A percentile compares a stretch with the other conserved stretches of the same genome.
These are phyloP conservation scores for Drosophila parvula DNA, from an alignment of 1,140 invertebrate genomes.

Conservation along the genomic window DNA sequence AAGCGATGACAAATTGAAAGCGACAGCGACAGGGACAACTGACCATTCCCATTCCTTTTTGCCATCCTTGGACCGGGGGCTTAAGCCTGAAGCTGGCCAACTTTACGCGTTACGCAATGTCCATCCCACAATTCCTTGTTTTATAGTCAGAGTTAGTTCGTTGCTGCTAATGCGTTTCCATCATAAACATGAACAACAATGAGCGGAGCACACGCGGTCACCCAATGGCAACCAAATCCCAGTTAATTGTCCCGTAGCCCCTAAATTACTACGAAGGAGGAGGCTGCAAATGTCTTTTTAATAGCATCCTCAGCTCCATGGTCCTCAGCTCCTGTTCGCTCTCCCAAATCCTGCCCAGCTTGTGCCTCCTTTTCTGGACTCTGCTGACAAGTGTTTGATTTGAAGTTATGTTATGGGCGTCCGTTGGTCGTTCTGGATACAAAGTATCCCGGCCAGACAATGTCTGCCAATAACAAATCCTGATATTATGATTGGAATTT, in stretches of 20 bases:
- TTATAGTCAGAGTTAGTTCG: not conserved
- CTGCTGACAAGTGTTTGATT: constrained; percentile 62
- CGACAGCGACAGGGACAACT: constrained; percentile 12
- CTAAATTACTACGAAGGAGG: constrained; percentile 9
- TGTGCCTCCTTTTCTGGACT: not conserved
- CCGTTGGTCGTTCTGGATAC: constrained; percentile 17
- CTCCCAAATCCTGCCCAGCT: too few species aligned
- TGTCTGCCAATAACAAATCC: constrained; percentile 22
- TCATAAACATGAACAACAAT: constrained; percentile 69
- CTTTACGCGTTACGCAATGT: constrained; percentile 24
- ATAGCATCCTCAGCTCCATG: constrained; percentile 44
- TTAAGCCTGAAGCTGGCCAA: constrained; percentile 30
- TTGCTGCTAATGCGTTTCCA: constrained; percentile 58
- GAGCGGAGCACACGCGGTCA: constrained; percentile 15
- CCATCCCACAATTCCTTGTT: constrained; percentile 31
- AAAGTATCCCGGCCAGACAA: constrained; percentile 6
- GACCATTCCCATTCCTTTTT: constrained; percentile 12
- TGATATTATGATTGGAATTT: constrained; percentile 43
- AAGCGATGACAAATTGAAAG: constrained; percentile 67
- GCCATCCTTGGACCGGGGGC: not conserved
- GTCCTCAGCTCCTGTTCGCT: not conserved
- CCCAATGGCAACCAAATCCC: constrained; percentile 39
- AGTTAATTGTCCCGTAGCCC: constrained; percentile 60
- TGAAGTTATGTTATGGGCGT: constrained; percentile 64
- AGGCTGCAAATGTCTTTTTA: constrained; percentile 68